Base-by-base conservation (phyloP, 2,797 vertebrate genomes). In the Neostethus bicornis region DNA sequence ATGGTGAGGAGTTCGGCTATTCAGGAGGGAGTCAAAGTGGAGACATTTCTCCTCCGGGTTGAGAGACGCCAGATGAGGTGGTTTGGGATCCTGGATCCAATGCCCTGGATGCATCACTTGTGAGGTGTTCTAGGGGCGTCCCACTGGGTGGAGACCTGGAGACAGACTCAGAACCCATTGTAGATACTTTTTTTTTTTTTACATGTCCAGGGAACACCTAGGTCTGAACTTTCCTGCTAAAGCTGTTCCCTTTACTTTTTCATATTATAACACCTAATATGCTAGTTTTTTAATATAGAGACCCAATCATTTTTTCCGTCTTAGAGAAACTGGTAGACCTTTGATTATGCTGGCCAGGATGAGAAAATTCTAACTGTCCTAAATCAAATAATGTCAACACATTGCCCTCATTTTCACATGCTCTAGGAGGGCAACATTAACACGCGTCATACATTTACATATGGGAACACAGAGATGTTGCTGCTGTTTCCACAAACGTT, bases 341-440 rank as follows among this genome's bases (percentile, higher is more conserved):
- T 68, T 83, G 76, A 79, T 79, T 78, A 48, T 59, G 60, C 64
- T 69, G 78, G 85, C 79, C 75, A 58, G 71, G 67, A 75, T 61
- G 49, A 41, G 52, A n/a, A n/a, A n/a, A 55, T 66, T 55, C 70
- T 79, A 72, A 82, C 71, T 49, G 69, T 80, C 69, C 55, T 48
- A 48, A 51, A 66, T 74, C 45, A 57, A 67, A 58, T 20, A 17
- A 47, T 55, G 52, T 53, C 23, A 72, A 45, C 0, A 26, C 71
- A 50, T 19, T 63, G 62, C 57, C 69, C 63, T 62, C 34, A 31
- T 61, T 38, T 61, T 53, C 61, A 58, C 56, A 10, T 48, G 71
- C 72, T 66, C 51, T 26, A 19, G 7, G 2, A 46, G 47, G 70
- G 61, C 66, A 68, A 63, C 48, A 23, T 23, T 14, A 34, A 31